Evolutionary conservation across 2,797 vertebrate species (phyloP).

Genomic region (Etheostoma nigrum): DNA sequence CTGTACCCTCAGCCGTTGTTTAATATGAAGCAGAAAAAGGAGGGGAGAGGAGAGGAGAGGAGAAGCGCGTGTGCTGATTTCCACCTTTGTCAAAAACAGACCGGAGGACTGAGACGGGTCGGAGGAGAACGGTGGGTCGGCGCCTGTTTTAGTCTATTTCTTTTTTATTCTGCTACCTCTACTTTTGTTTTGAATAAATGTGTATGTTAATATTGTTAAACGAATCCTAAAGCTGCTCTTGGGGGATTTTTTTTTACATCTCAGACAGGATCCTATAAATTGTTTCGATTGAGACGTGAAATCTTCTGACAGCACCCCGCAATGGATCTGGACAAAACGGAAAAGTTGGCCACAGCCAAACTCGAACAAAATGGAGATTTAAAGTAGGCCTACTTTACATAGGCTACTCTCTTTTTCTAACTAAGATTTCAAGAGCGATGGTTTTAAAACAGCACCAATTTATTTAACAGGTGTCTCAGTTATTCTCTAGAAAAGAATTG

Average conservation of each 20-base stretch:
- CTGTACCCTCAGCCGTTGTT: no score
- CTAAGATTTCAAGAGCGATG: not conserved
- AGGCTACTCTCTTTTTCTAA: not conserved
- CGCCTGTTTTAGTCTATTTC: not conserved
- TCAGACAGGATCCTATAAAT: not conserved
- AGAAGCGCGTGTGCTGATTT: not conserved
- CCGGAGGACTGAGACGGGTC: not conserved
- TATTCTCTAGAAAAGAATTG: not conserved
- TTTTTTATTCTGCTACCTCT: not conserved
- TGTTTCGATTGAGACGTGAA: conserved; percentile 6
- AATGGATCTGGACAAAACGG: conserved; percentile 44
- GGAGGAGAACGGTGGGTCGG: not conserved
- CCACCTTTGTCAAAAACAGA: not conserved
- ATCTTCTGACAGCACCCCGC: conserved; percentile 38
- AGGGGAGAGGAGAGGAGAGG: not conserved
- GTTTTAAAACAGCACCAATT: not conserved
- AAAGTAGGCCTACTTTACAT: conserved; percentile 46
- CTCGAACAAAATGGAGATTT: conserved; percentile 56
- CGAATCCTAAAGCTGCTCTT: not conserved
- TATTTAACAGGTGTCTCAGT: not conserved
- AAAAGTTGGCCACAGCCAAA: conserved; percentile 26
- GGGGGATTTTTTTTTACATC: not conserved
- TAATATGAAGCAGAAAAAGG: no score
- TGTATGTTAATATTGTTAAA: no score
- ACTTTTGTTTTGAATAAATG: no score